A percentile compares a stretch with the other conserved stretches of the same genome.
Conservation (phyloP, 2,113 vertebrate species). For the Podarcis muralis region DNA sequence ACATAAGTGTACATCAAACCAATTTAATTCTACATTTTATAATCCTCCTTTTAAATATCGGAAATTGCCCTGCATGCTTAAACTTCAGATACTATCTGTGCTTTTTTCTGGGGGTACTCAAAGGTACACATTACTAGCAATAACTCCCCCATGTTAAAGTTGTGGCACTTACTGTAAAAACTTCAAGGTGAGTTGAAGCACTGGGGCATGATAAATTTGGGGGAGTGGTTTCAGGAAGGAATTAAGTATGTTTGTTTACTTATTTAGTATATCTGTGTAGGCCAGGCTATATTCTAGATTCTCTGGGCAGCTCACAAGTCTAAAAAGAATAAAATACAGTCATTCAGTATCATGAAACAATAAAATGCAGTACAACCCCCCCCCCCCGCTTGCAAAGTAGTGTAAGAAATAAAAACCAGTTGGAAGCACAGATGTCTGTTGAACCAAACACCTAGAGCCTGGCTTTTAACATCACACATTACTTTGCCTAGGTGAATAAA, state of each 20-base stretch:
- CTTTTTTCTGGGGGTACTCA: too few species aligned
- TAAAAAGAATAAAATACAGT: not conserved
- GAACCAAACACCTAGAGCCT: not conserved
- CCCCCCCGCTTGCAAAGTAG: not conserved
- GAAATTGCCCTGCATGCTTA: constrained; percentile 13
- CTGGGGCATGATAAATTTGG: not conserved
- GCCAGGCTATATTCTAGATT: too few species aligned
- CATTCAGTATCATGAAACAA: not conserved
- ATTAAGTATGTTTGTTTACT: not conserved
- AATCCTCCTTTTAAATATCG: constrained; percentile 23
- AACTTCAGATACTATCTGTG: not conserved
- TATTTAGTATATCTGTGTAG: not conserved
- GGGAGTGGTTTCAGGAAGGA: not conserved
- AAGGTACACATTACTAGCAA: too few species aligned
- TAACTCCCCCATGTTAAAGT: too few species aligned
- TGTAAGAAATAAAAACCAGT: not conserved
- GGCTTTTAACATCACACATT: not conserved
- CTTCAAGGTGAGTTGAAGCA: not conserved
- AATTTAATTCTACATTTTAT: constrained; percentile 32
- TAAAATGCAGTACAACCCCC: not conserved
- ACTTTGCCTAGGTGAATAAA: too few species aligned
- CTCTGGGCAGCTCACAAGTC: too few species aligned
- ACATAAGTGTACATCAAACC: constrained; percentile 17
- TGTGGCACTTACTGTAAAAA: too few species aligned
- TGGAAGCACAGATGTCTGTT: not conserved